These are phyloP conservation scores for Pipistrellus pipistrellus DNA, from an alignment of 2,797 vertebrate species.

Conservation along the genomic window DNA sequence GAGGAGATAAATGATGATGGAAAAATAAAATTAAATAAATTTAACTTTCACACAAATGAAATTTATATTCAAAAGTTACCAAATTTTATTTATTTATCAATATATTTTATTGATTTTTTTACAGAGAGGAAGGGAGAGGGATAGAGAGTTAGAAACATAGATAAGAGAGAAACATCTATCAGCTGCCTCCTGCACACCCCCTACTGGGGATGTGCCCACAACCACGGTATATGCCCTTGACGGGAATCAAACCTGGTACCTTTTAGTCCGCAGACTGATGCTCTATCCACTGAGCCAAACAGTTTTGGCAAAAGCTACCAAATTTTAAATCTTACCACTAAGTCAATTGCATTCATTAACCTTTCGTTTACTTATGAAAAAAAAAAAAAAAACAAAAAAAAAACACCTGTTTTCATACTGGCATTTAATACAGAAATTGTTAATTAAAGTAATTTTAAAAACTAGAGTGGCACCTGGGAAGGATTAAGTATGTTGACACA, in stretches of 20 bases:
- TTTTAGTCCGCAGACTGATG: too few species aligned
- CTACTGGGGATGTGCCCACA: too few species aligned
- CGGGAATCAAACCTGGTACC: too few species aligned
- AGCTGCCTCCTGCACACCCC: too few species aligned
- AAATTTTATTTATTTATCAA: neutral
- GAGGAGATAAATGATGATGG: neutral
- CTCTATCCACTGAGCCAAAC: too few species aligned
- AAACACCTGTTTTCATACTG: neutral
- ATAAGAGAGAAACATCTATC: too few species aligned
- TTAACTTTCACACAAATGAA: neutral
- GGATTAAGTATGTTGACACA: neutral
- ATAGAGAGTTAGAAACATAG: too few species aligned
- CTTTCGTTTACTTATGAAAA: neutral
- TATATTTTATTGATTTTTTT: too few species aligned
- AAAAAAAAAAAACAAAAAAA: neutral
- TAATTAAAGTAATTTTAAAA: conserved; percentile 21
- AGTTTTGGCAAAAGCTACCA: too few species aligned
- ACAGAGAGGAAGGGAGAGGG: too few species aligned
- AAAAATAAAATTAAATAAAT: too few species aligned
- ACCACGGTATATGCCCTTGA: too few species aligned
- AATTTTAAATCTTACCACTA: neutral
- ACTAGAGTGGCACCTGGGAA: neutral
- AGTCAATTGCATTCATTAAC: neutral
- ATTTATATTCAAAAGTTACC: neutral
- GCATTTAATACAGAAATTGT: neutral